Base-by-base conservation (phyloP, 2,888 invertebrate species). In the Tanytarsus gracilentus region DNA sequence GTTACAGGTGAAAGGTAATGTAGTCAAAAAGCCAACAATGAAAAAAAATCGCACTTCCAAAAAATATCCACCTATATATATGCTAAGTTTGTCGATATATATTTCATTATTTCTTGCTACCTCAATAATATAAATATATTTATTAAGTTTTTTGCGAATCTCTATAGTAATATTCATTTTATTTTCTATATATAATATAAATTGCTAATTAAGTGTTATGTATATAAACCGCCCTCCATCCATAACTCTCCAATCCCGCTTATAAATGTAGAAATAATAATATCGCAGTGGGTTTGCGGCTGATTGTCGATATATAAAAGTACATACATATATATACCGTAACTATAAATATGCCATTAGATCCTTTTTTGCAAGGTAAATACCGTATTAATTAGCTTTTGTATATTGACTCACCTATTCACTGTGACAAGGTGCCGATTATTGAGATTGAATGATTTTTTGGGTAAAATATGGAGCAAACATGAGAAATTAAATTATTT, bases 1-100 rank as follows among this genome's bases (percentile, higher is more conserved):
- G 75, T 83, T 86, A 70, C 84, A 84, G 81, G 85, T 86, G 72
- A 85, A 86, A 86, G 86, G 86, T 86, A 85, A 82, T 78, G 74
- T 75, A 76, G 48, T 18, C n/a, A n/a, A n/a, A n/a, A n/a, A n/a
- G n/a, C n/a, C n/a, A n/a, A n/a, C n/a, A n/a, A n/a, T n/a, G n/a
- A n/a, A n/a, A n/a, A n/a, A n/a, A n/a, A n/a, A n/a, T n/a, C n/a
- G 9, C 30, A 30, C 30, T 30, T 30, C 11, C 30, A 6, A 6
- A 8, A 6, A 11, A 6, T 11, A 30, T 26, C 29, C 14, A 26
- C 50, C 7, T 39, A 6, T 8, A 39, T n/a, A n/a, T n/a, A 9
- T 18, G 23, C 23, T 18, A 8, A 27, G 29, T 44, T 58, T 58
- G 18, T 27, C 5, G 48, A 18, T 48, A 40, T 58, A 30, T 48